Evolutionary conservation across 2,113 vertebrate genomes (phyloP), one percentile per base, ranked within the genome.

Genomic region (Uropsilus gracilis): DNA sequence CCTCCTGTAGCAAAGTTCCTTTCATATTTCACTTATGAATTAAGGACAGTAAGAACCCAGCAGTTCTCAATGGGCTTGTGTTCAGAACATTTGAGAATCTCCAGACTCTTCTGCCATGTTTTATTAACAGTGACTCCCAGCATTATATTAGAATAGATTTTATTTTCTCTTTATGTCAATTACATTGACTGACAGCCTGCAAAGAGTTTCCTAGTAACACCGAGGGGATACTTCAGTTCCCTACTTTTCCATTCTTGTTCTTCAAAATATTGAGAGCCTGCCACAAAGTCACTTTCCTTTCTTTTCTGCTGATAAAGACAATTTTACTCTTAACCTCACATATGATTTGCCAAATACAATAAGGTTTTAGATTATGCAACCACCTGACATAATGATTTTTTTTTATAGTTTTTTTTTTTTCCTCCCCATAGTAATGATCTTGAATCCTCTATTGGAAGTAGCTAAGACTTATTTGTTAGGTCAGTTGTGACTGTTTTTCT

Each of bases 141-240:
- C 75, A 91, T 96, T 94, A 92, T 89, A 86, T 89, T 94, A 95
- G 46, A 95, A 92, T 92, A 92, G 86, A 97, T 86, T 96, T 95
- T 94, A 96, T 94, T 97, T 95, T 96, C 59, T 95, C 94, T 95
- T 89, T 95, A 89, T 91, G 89, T 95, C 96, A 97, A 37, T 97
- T 97, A 97, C 46, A 75, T 95, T 97, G 97, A 97, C 86, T 96
- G 97, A 95, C 96, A 97, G 91, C 85, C 82, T 76, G 57, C 96
- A 94, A 39, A 95, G 96, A 97, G 28, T 95, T 97, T 92, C 83
- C 78, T 85, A 92, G 92, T 86, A 96, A 91, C 83, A 96, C 89
- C 83, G 72, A 77, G 44, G 95, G 94, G 64, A 94, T 50, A 20
- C 86, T 96, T 86, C 77, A 42, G 30, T 94, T 94, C 92, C 57